Evolutionary conservation across 2,113 vertebrate genomes (phyloP).

Genomic region (Cyanoliseus patagonus): DNA sequence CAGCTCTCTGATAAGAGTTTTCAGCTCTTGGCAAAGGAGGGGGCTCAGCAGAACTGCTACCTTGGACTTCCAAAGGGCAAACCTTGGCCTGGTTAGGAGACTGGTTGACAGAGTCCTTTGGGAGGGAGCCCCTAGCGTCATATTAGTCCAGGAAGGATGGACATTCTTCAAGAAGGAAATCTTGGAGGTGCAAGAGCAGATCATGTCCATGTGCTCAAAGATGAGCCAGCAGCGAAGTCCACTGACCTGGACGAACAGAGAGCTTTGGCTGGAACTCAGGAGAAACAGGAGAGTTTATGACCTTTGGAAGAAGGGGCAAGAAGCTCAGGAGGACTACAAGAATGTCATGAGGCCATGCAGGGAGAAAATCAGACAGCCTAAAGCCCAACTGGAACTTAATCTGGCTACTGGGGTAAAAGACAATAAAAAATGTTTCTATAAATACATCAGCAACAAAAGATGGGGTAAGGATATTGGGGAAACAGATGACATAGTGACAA

Average conservation of each 20-base stretch:
- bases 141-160: neutral
- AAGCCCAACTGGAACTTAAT: neutral
- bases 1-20: rapidly evolving
- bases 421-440: neutral
- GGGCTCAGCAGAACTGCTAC: neutral
- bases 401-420: neutral
- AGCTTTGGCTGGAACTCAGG: neutral
- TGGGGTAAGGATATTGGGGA: neutral
- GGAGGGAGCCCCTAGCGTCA: neutral
- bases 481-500: neutral
- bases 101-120: neutral
- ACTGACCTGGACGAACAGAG: neutral
- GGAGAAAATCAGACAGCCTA: neutral
- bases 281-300: neutral
- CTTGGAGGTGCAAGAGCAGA: neutral
- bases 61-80: neutral
- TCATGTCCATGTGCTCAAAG: neutral
- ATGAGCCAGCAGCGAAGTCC: neutral
- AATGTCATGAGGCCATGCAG: neutral
- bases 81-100: neutral
- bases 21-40: neutral
- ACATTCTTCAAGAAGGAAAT: neutral
- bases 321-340: neutral
- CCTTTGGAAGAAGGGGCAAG: neutral
- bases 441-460: neutral